These are phyloP conservation scores for Cryptus armator DNA, from an alignment of 2,888 invertebrate genomes.

Conservation along the genomic window DNA sequence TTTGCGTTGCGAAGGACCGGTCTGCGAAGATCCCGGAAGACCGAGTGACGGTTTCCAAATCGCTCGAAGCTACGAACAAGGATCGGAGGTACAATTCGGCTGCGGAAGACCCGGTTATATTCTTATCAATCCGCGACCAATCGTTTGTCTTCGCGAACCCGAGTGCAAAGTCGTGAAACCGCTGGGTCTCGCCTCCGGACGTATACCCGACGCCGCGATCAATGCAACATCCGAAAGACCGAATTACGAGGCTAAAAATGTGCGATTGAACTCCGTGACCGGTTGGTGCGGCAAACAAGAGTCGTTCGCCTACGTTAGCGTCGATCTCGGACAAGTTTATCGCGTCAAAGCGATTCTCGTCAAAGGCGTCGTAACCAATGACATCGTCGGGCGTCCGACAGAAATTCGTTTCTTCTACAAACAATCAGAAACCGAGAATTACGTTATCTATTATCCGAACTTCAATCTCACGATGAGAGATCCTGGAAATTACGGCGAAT, in stretches of 20 bases:
- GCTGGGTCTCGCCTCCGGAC: slow-evolving; percentile 95
- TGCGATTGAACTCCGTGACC: slow-evolving; percentile 95
- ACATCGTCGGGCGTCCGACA: slow-evolving; percentile 97
- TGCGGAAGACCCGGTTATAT: slow-evolving; percentile 97
- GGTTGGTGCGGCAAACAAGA: slow-evolving; percentile 99
- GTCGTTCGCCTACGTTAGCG: slow-evolving; percentile 97
- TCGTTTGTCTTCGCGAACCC: slow-evolving; percentile 95
- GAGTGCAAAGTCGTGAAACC: slow-evolving; percentile 97
- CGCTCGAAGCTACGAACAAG: slow-evolving; percentile 94
- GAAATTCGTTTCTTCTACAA: slow-evolving; percentile 99
- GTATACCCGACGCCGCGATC: slow-evolving; percentile 97
- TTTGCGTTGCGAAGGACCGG: slow-evolving; percentile 97
- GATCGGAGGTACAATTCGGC: slow-evolving; percentile 95
- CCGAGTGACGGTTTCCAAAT: slow-evolving; percentile 96
- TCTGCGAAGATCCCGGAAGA: slow-evolving; percentile 97
- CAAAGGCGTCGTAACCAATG: slow-evolving; percentile 97
- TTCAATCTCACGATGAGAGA: slow-evolving; percentile 97
- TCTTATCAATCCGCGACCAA: slow-evolving; percentile 95
- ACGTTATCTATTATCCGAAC: slow-evolving; percentile 98
- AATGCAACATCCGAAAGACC: slow-evolving; percentile 97
- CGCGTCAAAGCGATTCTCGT: slow-evolving; percentile 96
- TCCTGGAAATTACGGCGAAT: slow-evolving; percentile 98
- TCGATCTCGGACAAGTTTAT: slow-evolving; percentile 97
- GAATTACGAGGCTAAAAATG: slow-evolving; percentile 96
- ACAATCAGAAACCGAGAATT: slow-evolving; percentile 96